Conservation (phyloP, 2,797 vertebrate genomes). For the Scolopax bukidnonensis region DNA sequence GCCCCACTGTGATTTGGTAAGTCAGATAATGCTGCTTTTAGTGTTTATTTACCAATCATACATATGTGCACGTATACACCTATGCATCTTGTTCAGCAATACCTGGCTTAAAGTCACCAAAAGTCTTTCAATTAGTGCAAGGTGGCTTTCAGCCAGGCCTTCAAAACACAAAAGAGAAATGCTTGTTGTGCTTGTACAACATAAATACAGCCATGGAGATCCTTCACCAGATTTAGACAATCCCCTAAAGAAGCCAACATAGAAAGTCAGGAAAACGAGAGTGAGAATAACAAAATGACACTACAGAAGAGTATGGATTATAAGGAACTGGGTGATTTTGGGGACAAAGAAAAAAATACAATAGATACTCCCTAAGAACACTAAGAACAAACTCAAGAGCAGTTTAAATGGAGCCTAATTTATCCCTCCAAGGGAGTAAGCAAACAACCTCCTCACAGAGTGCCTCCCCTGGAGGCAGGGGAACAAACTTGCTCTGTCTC, state of each 20-base stretch:
- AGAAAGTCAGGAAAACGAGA: background rate
- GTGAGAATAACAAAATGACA: rapidly evolving
- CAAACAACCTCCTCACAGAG: background rate
- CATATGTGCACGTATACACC: background rate
- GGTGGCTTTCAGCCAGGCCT: background rate
- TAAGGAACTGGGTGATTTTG: background rate
- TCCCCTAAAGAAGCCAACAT: background rate
- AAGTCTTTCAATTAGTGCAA: background rate
- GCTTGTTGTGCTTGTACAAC: background rate
- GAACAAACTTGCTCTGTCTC: background rate
- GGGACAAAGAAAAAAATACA: background rate
- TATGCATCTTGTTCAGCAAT: background rate
- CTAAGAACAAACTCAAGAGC: background rate
- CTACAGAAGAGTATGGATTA: background rate
- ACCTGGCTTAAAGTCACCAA: background rate
- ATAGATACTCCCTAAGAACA: background rate
- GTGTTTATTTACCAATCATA: background rate
- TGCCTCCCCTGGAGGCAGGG: background rate
- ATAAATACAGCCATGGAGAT: background rate
- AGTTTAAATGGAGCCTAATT: background rate
- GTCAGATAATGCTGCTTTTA: background rate
- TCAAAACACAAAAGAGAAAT: background rate
- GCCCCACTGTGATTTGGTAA: background rate
- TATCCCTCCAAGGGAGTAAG: background rate
- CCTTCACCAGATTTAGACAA: background rate